Evolutionary conservation across 2,113 vertebrate genomes (phyloP), one percentile per base, ranked within the genome.

Genomic region (Poecilia latipinna): DNA sequence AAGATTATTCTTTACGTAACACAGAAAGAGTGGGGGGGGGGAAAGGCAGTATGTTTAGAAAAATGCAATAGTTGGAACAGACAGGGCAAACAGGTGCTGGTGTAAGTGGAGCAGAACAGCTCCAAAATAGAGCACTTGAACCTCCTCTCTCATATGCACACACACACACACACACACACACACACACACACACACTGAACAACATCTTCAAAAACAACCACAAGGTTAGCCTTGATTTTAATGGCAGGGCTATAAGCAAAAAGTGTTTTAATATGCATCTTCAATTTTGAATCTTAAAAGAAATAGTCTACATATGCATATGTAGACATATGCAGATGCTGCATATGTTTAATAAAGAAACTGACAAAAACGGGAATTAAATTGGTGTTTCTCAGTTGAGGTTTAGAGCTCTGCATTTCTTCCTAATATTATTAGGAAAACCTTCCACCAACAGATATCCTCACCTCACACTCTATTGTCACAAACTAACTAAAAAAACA

Each of bases 71-170:
- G 71, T 63, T 65, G 54, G 66, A 84, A 68, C 65, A 78, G 67
- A 83, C 7, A 61, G 35, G 37, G 61, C 64, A 78, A 89, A 87
- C 77, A 90, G 83, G 83, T 90, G 90, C 76, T 79, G 74, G 60
- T 77, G 42, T 65, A 89, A 88, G 79, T 90, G 81, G 90, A 90
- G 86, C 91, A 65, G 91, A 88, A 71, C 78, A 75, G 68, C 51
- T 78, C 78, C 22, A 68, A 85, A 90, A 80, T 82, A 82, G 80
- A 88, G 80, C 85, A 69, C 57, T 77, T 57, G 63, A 84, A 74
- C 77, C 73, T 80, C 64, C 68, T 39, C 44, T 66, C 64, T 44
- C 74, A 31, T 70, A 77, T 35, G 61, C 70, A 78, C 76, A 48
- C 67, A 75, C 63, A 35, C 31, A 54, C 73, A 69, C 74, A 37